Evolutionary conservation across 53 echinoderm and acorn worm genomes (phyloP).

Genomic region (Stichopus horrens): DNA sequence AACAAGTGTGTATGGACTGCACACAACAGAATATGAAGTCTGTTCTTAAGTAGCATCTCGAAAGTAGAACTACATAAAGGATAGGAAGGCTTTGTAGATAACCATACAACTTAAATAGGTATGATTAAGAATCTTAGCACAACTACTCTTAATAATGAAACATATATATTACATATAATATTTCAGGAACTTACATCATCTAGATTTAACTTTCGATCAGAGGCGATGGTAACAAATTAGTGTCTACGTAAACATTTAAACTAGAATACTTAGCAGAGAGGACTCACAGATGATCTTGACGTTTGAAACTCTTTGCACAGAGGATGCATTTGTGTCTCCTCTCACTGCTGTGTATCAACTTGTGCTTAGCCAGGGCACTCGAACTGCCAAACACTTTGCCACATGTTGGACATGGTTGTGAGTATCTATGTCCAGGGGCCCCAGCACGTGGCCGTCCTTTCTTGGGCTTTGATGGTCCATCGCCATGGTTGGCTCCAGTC

Average conservation of each 20-base stretch:
- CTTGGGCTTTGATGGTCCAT: slow-evolving; percentile 55
- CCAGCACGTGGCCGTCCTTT: slow-evolving; percentile 94
- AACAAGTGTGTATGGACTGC: too few species aligned
- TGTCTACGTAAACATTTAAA: too few species aligned
- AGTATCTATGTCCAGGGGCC: slow-evolving; percentile 87
- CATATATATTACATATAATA: not conserved
- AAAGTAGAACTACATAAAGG: too few species aligned
- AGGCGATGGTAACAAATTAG: too few species aligned
- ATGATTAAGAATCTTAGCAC: not conserved
- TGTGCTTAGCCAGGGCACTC: slow-evolving; percentile 98
- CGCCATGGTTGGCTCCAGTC: slow-evolving; percentile 21
- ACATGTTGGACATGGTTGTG: slow-evolving; percentile 93
- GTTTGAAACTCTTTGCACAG: slow-evolving; percentile 98
- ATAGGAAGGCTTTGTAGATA: too few species aligned
- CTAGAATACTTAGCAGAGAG: not conserved
- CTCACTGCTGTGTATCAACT: slow-evolving; percentile 98
- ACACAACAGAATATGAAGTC: too few species aligned
- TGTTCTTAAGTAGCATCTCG: too few species aligned
- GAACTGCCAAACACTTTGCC: slow-evolving; percentile 97
- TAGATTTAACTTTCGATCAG: not conserved
- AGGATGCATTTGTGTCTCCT: slow-evolving; percentile 92
- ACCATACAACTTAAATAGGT: not conserved
- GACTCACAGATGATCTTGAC: slow-evolving; percentile 99
- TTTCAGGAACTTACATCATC: not conserved
- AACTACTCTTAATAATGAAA: not conserved